Evolutionary conservation across 2,113 vertebrate genomes (phyloP).

Genomic region (Bagarius yarrelli): DNA sequence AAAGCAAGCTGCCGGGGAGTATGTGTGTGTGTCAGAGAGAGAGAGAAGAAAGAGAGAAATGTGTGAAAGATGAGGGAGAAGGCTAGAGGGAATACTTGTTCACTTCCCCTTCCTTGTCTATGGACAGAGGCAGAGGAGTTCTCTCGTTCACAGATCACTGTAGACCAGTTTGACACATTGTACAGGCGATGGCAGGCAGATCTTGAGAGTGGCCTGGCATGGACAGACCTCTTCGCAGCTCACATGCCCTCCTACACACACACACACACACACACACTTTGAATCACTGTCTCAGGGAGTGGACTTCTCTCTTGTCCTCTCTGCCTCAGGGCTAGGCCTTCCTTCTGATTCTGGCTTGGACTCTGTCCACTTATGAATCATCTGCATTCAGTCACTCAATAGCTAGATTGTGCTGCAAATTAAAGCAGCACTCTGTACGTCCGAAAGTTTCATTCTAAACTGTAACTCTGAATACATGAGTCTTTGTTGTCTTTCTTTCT

Average conservation of each 20-base stretch:
- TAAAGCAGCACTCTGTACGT: constrained; percentile 14
- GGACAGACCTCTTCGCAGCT: constrained; percentile 66
- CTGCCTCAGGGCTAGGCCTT: constrained; percentile 47
- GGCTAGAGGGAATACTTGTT: constrained; percentile 57
- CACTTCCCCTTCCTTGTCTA: constrained; percentile 68
- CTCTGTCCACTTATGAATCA: constrained; percentile 44
- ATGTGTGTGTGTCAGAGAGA: constrained; percentile 14
- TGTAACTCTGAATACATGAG: constrained; percentile 3
- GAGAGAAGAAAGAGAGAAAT: constrained; percentile 47
- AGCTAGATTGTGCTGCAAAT: constrained; percentile 42
- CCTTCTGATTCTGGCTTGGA: constrained; percentile 17
- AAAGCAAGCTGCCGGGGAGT: constrained; percentile 49
- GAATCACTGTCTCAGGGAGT: constrained; percentile 57
- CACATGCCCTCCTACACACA: constrained; percentile 31
- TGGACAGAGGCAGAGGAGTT: constrained; percentile 61
- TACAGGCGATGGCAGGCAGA: constrained; percentile 65
- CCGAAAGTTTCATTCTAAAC: constrained; percentile 9
- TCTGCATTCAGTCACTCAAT: constrained; percentile 40
- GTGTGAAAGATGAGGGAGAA: constrained; percentile 67
- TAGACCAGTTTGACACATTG: constrained; percentile 69
- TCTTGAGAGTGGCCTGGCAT: constrained; percentile 60
- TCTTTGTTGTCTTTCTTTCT: constrained; percentile 11
- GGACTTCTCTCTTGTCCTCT: constrained; percentile 61
- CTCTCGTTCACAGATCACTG: constrained; percentile 61
- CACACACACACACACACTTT: constrained; percentile 43